Base-by-base conservation (phyloP, 2,113 vertebrate species). In the Ornithorhynchus anatinus region DNA sequence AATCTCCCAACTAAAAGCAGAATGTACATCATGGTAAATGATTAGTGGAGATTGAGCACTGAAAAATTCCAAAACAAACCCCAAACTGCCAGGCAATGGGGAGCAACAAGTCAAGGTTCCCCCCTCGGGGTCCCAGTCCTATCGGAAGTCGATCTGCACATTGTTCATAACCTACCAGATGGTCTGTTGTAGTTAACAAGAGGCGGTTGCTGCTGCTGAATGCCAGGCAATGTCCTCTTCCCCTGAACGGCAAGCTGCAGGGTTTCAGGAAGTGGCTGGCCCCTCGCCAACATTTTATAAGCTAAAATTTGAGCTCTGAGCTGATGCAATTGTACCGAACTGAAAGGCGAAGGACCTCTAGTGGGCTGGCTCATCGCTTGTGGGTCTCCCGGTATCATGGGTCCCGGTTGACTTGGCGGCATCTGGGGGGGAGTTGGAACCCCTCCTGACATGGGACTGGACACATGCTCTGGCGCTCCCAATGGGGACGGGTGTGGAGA, bases 191-290 rank as follows among this genome's bases (percentile, higher is more conserved):
- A 99, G 86, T 78, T 91, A 76, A 83, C 72, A 51, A 92, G 81
- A 53, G 84, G 92, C 82, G 85, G 89, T 79, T 82, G 91, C 77
- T 11, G 89, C 48, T 76, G 75, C 23, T 96, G 97, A 94, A 98
- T 96, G 73, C 95, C 96, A 62, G 97, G 97, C 69, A 99, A 89
- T 19, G 95, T 96, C 75, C 98, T 95, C 88, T 99, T 99, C 47
- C 97, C 97, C 86, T 99, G 97, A 67, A 99, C 95, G 40, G 97
- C 98, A 76, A 99, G 95, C 77, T 99, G 98, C 52, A 99, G 95
- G 53, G 97, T 99, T 85, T 99, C 98, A 0, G 98, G 97, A 56
- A 99, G 92, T 11, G 96, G 96, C 64, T 99, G 98, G 53, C 97
- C 97, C 15, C 97, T 94, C 45, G 95, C 96, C 79, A 99, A 86